phyloP scores from a whole-genome alignment of 2,113 vertebrate genomes.

The Aegypius monachus region DNA sequence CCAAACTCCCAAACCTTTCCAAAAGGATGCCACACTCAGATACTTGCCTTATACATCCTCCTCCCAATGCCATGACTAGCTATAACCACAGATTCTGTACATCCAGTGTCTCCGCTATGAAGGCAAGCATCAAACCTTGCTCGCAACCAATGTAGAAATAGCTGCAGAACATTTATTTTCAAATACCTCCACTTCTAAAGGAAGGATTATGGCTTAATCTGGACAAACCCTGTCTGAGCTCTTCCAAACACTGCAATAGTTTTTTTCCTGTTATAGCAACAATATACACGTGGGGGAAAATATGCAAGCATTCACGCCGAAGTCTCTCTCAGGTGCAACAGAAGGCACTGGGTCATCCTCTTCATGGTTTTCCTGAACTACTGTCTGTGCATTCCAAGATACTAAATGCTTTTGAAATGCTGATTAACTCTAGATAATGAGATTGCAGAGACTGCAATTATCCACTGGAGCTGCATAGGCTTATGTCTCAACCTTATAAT shows the following conservation, averaged over 20 bases:
- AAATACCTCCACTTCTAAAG: not conserved
- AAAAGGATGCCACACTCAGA: not conserved
- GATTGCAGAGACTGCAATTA: not conserved
- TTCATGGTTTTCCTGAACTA: not conserved
- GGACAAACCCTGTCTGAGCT: not conserved
- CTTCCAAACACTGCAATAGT: not conserved
- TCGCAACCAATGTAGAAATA: not conserved
- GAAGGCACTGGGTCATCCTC: not conserved
- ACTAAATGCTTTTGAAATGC: constrained; percentile 1
- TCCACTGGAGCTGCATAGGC: not conserved
- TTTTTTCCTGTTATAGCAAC: not conserved
- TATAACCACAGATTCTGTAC: not conserved
- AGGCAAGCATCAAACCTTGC: not conserved
- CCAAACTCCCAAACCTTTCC: not conserved
- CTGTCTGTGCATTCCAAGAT: not conserved
- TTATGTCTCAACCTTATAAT: not conserved
- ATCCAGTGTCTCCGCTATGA: not conserved
- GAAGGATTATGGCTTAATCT: not conserved
- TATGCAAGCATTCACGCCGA: not conserved
- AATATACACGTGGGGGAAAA: not conserved
- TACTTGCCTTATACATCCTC: not conserved
- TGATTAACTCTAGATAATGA: constrained; percentile 1
- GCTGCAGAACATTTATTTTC: not conserved
- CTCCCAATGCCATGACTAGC: not conserved
- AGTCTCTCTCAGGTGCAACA: not conserved